Evolutionary conservation across 2,888 invertebrate species (phyloP).

Genomic region (Drosophila paranaensis): DNA sequence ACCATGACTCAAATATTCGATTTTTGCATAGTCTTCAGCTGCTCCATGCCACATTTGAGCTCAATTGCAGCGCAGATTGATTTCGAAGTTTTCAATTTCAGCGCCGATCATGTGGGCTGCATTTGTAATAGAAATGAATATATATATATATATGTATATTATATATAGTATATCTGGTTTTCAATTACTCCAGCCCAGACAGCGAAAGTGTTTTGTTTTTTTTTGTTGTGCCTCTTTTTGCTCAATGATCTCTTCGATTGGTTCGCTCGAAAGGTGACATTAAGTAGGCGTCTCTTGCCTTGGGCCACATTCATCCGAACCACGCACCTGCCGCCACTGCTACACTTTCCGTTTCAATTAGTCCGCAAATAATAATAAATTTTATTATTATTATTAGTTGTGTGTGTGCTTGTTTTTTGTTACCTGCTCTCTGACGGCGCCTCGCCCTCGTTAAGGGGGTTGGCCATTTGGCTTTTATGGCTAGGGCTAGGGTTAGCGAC

Average conservation of each 20-base stretch:
- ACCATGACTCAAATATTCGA: constrained; percentile 40
- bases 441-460: constrained; percentile 37
- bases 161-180: background rate
- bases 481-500: constrained; percentile 20
- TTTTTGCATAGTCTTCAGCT: constrained; percentile 11
- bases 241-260: constrained; percentile 19
- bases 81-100: constrained; percentile 33
- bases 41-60: constrained; percentile 7
- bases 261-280: constrained; percentile 64
- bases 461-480: constrained; percentile 56
- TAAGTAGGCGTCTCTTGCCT: constrained; percentile 70
- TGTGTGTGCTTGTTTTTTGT: background rate
- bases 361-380: constrained; percentile 29
- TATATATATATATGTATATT: background rate
- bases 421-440: constrained; percentile 49
- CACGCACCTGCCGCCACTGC: constrained; percentile 34
- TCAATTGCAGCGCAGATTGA: constrained; percentile 29
- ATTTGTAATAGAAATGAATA: background rate
- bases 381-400: background rate
- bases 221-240: too few species aligned
- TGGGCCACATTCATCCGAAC: constrained; percentile 13
- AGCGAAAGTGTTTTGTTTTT: constrained; percentile 60
- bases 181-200: constrained; percentile 8
- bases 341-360: constrained; percentile 52
- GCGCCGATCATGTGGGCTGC: constrained; percentile 14